phyloP scores from a whole-genome alignment of 2,797 vertebrate species.

The Aplochiton taeniatus region DNA sequence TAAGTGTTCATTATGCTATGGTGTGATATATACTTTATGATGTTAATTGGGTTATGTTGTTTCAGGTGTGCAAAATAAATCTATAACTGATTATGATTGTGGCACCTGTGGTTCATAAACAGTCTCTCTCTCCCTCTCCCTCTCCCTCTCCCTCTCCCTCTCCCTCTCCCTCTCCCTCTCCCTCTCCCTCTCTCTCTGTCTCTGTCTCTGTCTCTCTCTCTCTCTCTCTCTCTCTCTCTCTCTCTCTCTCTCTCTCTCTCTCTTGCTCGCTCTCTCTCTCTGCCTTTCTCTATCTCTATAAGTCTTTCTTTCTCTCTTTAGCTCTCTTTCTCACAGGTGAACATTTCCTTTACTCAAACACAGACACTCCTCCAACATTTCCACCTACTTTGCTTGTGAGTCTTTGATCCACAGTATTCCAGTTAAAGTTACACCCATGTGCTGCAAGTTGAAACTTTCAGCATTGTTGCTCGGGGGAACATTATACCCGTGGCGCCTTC shows the following conservation, averaged over 20 bases:
- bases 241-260: background rate
- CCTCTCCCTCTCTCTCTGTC: too few relatives aligned
- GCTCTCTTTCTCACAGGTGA: conserved; percentile 63
- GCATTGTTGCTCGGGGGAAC: conserved; percentile 78
- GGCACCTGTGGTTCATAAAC: conserved; percentile 62
- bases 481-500: conserved; percentile 80
- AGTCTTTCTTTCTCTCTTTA: background rate
- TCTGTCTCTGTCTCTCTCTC: background rate
- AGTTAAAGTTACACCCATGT: conserved; percentile 80
- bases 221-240: conserved; percentile 48
- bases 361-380: conserved; percentile 77
- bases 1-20: conserved; percentile 36
- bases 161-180: too few relatives aligned
- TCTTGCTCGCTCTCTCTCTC: conserved; percentile 2
- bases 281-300: background rate
- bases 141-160: background rate
- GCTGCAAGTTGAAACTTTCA: conserved; percentile 81
- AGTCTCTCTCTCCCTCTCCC: conserved; percentile 39
- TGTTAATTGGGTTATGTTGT: conserved; percentile 55
- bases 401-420: conserved; percentile 77
- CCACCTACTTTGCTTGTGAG: conserved; percentile 77
- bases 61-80: conserved; percentile 51
- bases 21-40: conserved; percentile 29
- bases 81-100: conserved; percentile 67
- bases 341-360: conserved; percentile 71